These are phyloP conservation scores for Hippocampus zosterae DNA, from an alignment of 2,113 vertebrate species.

Conservation along the genomic window DNA sequence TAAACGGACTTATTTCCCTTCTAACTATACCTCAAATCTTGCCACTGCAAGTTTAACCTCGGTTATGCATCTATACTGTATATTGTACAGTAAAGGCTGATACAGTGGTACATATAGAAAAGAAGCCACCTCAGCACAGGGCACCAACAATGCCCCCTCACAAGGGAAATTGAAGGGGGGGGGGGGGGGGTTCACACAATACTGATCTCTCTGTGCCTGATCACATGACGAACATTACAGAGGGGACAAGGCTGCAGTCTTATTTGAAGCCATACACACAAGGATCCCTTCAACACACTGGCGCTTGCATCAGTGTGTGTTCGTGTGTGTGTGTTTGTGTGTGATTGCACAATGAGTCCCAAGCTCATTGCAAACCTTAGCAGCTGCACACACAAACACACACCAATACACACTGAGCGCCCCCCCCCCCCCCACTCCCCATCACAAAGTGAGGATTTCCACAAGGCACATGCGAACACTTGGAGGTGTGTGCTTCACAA, in stretches of 20 bases:
- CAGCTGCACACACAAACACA: slow-evolving; percentile 3
- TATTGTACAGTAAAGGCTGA: slow-evolving; percentile 30
- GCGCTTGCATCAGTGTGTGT: slow-evolving; percentile 51
- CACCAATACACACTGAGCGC: background rate
- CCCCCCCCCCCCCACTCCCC: background rate
- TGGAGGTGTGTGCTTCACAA: background rate
- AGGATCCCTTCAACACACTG: slow-evolving; percentile 52
- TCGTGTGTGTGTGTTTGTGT: slow-evolving; percentile 9
- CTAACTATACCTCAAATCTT: background rate
- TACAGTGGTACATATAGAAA: slow-evolving; percentile 28
- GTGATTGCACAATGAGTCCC: slow-evolving; percentile 52
- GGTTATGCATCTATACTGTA: slow-evolving; percentile 17
- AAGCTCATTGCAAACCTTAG: slow-evolving; percentile 29
- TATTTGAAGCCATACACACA: slow-evolving; percentile 61
- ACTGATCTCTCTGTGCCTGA: slow-evolving; percentile 66
- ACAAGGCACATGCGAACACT: slow-evolving; percentile 2
- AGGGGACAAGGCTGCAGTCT: slow-evolving; percentile 69
- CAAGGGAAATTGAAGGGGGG: slow-evolving; percentile 32
- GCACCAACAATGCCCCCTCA: slow-evolving; percentile 72
- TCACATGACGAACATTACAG: slow-evolving; percentile 74
- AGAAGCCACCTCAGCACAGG: slow-evolving; percentile 46
- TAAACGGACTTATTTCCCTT: no score
- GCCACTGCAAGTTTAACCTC: background rate
- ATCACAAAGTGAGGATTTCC: slow-evolving; percentile 6
- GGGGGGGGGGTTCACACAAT: slow-evolving; percentile 51